phyloP scores from a whole-genome alignment of 2,888 invertebrate genomes.

The Odontocerum albicorne region DNA sequence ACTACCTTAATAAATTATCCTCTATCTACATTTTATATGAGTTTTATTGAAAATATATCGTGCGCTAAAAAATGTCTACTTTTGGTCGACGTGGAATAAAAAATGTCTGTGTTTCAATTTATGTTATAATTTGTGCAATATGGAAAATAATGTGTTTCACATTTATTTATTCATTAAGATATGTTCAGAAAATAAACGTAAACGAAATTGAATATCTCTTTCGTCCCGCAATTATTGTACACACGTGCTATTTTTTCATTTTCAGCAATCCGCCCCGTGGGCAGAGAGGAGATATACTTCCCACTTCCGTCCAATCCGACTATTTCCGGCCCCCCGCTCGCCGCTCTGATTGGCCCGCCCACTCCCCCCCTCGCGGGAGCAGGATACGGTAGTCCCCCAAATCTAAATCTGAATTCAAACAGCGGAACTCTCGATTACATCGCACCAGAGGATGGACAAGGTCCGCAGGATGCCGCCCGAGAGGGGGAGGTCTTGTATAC shows the following conservation, averaged over 20 bases:
- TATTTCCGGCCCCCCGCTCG: slow-evolving; percentile 23
- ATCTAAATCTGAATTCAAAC: slow-evolving; percentile 27
- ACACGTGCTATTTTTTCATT: slow-evolving; percentile 3
- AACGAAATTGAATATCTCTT: no score
- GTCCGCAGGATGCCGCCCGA: slow-evolving; percentile 13
- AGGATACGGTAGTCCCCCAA: slow-evolving; percentile 33
- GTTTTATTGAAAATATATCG: no score
- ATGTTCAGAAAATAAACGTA: no score
- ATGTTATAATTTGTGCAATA: no score
- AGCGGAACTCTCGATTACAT: slow-evolving; percentile 33
- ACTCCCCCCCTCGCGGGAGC: slow-evolving; percentile 25
- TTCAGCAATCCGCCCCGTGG: slow-evolving; percentile 27
- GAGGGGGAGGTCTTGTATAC: slow-evolving; percentile 4
- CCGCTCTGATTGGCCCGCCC: slow-evolving; percentile 23
- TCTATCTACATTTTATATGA: no score
- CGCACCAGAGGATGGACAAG: slow-evolving; percentile 21
- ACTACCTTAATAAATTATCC: no score
- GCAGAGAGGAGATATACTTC: neutral
- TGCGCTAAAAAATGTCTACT: no score
- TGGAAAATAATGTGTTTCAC: no score
- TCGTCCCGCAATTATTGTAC: neutral
- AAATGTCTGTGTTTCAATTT: no score
- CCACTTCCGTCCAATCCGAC: slow-evolving; percentile 18
- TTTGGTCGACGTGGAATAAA: no score
- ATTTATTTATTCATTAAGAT: no score